phyloP scores from a whole-genome alignment of 1,140 invertebrate genomes.

The Condylostylus longicornis region DNA sequence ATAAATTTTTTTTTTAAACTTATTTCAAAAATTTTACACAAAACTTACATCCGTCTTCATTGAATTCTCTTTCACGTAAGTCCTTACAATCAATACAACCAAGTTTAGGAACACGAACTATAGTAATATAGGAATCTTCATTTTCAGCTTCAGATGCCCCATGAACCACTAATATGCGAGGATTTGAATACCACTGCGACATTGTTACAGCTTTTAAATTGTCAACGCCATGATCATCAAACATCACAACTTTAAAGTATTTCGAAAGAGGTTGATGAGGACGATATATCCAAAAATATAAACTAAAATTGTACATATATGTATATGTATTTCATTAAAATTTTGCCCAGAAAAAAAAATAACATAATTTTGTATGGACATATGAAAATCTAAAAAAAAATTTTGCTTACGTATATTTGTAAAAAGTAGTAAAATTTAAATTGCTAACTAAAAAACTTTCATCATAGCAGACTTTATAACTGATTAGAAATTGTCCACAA shows the following conservation, averaged over 20 bases:
- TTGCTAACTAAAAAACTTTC: conserved; percentile 24
- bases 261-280: conserved; percentile 23
- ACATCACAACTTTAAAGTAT: conserved; percentile 34
- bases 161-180: conserved; percentile 39
- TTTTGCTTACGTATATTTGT: conserved; percentile 28
- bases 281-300: conserved; percentile 30
- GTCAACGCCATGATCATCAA: conserved; percentile 41
- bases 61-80: conserved; percentile 13
- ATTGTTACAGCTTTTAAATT: conserved; percentile 40
- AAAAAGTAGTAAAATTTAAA: conserved; percentile 28
- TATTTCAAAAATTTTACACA: neutral
- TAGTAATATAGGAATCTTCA: conserved; percentile 30
- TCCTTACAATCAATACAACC: conserved; percentile 31
- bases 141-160: conserved; percentile 30
- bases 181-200: conserved; percentile 42
- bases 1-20: conserved; percentile 1
- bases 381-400: neutral
- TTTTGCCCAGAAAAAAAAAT: neutral
- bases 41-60: conserved; percentile 23
- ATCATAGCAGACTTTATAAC: conserved; percentile 56
- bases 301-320: conserved; percentile 8
- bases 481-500: conserved; percentile 81
- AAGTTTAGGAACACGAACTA: conserved; percentile 31
- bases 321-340: neutral
- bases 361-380: neutral